Base-by-base conservation (phyloP, 2,797 vertebrate genomes). In the Lepilemur septentrionalis region DNA sequence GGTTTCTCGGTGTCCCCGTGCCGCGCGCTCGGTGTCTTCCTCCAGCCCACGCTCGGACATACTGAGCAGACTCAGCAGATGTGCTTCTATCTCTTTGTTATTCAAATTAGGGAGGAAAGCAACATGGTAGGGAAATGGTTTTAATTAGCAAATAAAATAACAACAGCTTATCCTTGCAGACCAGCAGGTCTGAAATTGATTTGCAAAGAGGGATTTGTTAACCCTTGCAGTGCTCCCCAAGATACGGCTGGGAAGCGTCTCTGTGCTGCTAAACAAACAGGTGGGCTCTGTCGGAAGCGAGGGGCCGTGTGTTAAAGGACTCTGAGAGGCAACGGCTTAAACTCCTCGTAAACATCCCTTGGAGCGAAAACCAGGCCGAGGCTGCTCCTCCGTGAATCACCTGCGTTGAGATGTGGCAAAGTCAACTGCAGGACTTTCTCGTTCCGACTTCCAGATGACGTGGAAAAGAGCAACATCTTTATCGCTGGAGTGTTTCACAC, bases 11-110 rank as follows among this genome's bases (percentile, higher is more conserved):
- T 38, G 95, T 97, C 97, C 89, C 88, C 1, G 81, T 89, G 95
- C 94, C 98, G 94, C 12, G 96, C 93, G 91, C 91, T 89, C 78
- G 96, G 89, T 97, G 98, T 96, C 97, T 98, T 96, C 98, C 97
- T 97, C 96, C 96, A 75, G 94, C 95, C 97, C 61, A 6, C 79
- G 83, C 50, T 96, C 97, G 96, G 97, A 91, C 94, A 98, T 91
- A 76, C 96, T 97, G 95, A 6, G 86, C 98, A 96, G 97, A 98
- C 82, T 92, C 97, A 93, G 79, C 97, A 98, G 97, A 96, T 97
- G 96, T 97, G 94, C 94, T 67, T 96, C 94, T 95, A 86, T 57
- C 92, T 83, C 97, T 97, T 96, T 96, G 96, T 95, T 97, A 96
- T 98, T 89, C 97, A 97, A 97, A 55, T 30, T 2, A 81, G 76